Base-by-base conservation (phyloP, 2,113 vertebrate genomes). In the Promerops cafer region DNA sequence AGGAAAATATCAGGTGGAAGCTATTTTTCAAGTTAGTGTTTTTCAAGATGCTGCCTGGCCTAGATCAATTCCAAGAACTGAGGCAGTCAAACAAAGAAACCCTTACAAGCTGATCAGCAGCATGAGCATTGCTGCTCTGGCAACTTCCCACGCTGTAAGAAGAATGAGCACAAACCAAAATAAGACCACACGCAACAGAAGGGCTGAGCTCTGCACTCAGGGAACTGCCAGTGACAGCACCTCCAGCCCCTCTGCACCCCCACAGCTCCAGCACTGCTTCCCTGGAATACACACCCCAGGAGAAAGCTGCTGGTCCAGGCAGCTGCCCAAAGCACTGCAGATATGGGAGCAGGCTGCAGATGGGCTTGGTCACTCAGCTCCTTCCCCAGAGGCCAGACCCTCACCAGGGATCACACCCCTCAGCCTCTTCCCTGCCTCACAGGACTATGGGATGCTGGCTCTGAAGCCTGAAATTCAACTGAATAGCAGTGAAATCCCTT, bases 51-150 rank as follows among this genome's bases (percentile, higher is more conserved):
- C 50, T 88, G 87, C 71, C 39, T 74, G 82, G 84, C 82, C 66
- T 79, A 83, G 76, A 87, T 83, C 71, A 88, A 19, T 97, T 97
- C 95, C 92, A 88, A 94, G 96, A 97, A 97, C 39, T n/a, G 93
- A 86, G 63, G 85, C 90, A 90, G 50, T 28, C 7, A 15, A 95
- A 93, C 87, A 96, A 94, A 93, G 61, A 95, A 95, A 88, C 92
- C 68, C 59, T 57, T 57, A 56, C 33, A 88, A 75, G 70, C 82
- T 94, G 78, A 57, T 23, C 95, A 89, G 66, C 63, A 93, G 70
- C 74, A 80, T 12, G 42, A 94, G 44, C 77, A 82, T 56, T 69
- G 21, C 87, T 64, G 85, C 75, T 94, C 91, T 56, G 75, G 79
- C 84, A 88, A 18, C 87, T 94, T 94, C 92, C 87, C 85, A 96